Evolutionary conservation across 2,113 vertebrate species (phyloP), one percentile per base, ranked within the genome.

Genomic region (Sterna hirundo): DNA sequence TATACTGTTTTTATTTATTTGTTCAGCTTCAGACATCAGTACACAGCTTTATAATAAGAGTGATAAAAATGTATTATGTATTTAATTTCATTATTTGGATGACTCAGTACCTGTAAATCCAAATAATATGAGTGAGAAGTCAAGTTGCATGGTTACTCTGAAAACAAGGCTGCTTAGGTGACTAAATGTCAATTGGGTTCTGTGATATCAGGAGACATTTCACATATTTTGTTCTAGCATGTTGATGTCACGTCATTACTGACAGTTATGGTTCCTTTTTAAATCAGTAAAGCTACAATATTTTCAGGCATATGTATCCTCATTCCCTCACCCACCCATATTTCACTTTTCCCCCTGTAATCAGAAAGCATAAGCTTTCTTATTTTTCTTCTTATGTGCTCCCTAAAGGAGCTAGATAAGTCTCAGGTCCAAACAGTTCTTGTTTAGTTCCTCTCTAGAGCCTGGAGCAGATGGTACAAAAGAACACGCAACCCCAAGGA

Each of bases 391-490:
- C 36, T 68, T 30, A 5, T 11, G 17, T 82, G 55, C 38, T 95
- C 79, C 78, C 68, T 83, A 20, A 76, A 93, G 79, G 44, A 83
- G 84, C 47, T 85, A 54, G 58, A 81, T 47, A 68, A 86, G 21
- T 54, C 86, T 92, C 52, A 88, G 74, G 78, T 88, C 83, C 62
- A 83, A 75, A 90, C 58, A 86, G 85, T 47, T 92, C 90, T 83
- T 66, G 71, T 95, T 93, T 77, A 80, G 69, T 47, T 94, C 55
- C 76, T 90, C 88, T 80, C 71, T 83, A 68, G 84, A 86, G 92
- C 85, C 46, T 72, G 69, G 72, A 68, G 15, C 92, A 95, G 85
- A 92, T 96, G 94, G 90, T 60, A 93, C 71, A 77, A 65, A 90
- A 60, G 88, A 77, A 74, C 82, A 94, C 2, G 0, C 44, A 68